Evolutionary conservation across 1,140 invertebrate species (phyloP).

Genomic region (Drosophila gunungcola): DNA sequence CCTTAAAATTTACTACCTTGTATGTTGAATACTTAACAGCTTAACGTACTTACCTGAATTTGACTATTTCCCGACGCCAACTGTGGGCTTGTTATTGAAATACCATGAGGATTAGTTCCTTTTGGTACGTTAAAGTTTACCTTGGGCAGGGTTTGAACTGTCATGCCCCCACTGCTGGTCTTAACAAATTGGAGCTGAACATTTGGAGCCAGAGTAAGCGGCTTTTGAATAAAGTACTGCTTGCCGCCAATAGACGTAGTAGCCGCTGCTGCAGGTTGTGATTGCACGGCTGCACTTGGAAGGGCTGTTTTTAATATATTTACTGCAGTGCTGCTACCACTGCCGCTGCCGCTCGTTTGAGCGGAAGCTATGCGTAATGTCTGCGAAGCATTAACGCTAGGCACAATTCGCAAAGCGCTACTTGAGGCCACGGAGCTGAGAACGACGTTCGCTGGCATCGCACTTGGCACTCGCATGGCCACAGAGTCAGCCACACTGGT

Average conservation of each 20-base stretch:
- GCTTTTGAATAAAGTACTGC: slow-evolving; percentile 82
- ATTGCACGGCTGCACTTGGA: slow-evolving; percentile 31
- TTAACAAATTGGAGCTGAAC: slow-evolving; percentile 83
- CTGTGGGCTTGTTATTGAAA: slow-evolving; percentile 48
- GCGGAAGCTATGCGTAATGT: slow-evolving; percentile 65
- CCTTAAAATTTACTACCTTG: too few species aligned
- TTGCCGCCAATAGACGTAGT: slow-evolving; percentile 74
- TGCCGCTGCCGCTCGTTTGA: slow-evolving; percentile 12
- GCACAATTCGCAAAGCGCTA: slow-evolving; percentile 54
- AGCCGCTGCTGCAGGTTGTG: slow-evolving; percentile 2
- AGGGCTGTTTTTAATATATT: slow-evolving; percentile 59
- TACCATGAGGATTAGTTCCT: slow-evolving; percentile 35
- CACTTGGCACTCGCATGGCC: slow-evolving; percentile 50
- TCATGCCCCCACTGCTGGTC: slow-evolving; percentile 75
- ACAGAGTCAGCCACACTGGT: slow-evolving; percentile 18
- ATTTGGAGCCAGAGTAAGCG: slow-evolving; percentile 70
- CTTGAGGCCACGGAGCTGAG: slow-evolving; percentile 42
- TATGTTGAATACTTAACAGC: too few species aligned
- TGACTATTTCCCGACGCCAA: slow-evolving; percentile 41
- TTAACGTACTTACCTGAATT: slow-evolving; percentile 76
- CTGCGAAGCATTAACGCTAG: slow-evolving; percentile 48
- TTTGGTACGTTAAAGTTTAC: slow-evolving; percentile 78
- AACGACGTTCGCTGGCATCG: slow-evolving; percentile 47
- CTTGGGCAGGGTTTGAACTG: slow-evolving; percentile 78
- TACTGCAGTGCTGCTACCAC: slow-evolving; percentile 25